Percentiles rank a stretch among this genome's conserved stretches.
These are phyloP conservation scores for Neopelma chrysocephalum DNA, from an alignment of 2,797 vertebrate species.

Conservation along the genomic window DNA sequence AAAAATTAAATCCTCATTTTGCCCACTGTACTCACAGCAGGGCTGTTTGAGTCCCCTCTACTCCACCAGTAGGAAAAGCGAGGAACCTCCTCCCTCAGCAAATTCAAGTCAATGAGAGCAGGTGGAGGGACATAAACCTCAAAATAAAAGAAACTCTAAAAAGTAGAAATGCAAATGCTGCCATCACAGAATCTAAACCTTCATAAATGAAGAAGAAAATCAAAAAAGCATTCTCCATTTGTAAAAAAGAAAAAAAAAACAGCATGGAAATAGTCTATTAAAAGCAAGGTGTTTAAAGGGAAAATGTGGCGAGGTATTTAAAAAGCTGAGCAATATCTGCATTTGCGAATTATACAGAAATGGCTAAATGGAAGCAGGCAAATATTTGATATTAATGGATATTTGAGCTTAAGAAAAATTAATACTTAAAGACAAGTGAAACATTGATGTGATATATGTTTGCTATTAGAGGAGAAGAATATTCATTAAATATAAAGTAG, in stretches of 20 bases:
- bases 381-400: conserved; percentile 66
- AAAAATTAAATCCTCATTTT: neutral
- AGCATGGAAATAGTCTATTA: neutral
- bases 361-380: conserved; percentile 45
- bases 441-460: conserved; percentile 47
- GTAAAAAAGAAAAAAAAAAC: neutral
- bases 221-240: neutral
- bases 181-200: neutral
- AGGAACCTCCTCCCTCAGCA: neutral
- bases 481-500: conserved; percentile 36
- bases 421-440: conserved; percentile 44
- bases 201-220: neutral
- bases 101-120: neutral
- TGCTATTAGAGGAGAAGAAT: conserved; percentile 47
- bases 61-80: neutral
- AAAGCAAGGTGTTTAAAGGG: neutral
- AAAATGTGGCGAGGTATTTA: neutral
- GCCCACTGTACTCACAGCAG: neutral
- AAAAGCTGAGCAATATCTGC: conserved; percentile 14
- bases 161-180: neutral
- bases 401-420: conserved; percentile 54
- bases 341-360: conserved; percentile 1
- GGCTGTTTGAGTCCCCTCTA: neutral
- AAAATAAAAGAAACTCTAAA: neutral
- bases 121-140: neutral